These are phyloP conservation scores for Salarias fasciatus DNA, from an alignment of 2,797 vertebrate species.

Conservation along the genomic window DNA sequence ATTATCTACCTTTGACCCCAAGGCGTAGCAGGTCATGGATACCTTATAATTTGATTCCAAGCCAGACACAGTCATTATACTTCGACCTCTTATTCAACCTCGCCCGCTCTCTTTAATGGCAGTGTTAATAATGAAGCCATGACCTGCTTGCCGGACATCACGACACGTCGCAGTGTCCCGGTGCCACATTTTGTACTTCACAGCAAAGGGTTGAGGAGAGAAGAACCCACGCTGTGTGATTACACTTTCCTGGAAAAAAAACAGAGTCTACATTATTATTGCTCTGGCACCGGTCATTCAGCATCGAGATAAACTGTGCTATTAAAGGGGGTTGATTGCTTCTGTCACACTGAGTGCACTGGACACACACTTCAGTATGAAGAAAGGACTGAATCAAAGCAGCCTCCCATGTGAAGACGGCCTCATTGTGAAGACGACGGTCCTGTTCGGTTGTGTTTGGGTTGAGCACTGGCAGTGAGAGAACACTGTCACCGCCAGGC, in stretches of 20 bases:
- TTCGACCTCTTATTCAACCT: constrained; percentile 43
- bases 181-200: constrained; percentile 29
- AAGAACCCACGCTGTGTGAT: constrained; percentile 31
- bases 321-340: constrained; percentile 25
- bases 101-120: constrained; percentile 20
- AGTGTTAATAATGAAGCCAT: constrained; percentile 37
- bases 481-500: constrained; percentile 48
- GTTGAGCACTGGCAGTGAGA: constrained; percentile 42
- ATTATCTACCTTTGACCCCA: constrained; percentile 14
- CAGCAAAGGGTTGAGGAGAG: constrained; percentile 29
- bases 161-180: constrained; percentile 36
- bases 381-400: constrained; percentile 13
- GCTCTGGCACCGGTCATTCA: constrained; percentile 33
- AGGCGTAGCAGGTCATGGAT: constrained; percentile 35
- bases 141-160: constrained; percentile 34
- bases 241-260: constrained; percentile 24
- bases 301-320: constrained; percentile 44
- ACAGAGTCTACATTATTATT: constrained; percentile 36
- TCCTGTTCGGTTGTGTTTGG: constrained; percentile 24
- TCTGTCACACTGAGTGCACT: constrained; percentile 29
- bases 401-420: constrained; percentile 24
- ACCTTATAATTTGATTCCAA: constrained; percentile 39
- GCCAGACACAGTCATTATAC: constrained; percentile 33
- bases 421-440: constrained; percentile 50
- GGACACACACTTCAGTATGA: constrained; percentile 9